Base-by-base conservation (phyloP, 2,888 invertebrate genomes). In the Xestia xanthographa region DNA sequence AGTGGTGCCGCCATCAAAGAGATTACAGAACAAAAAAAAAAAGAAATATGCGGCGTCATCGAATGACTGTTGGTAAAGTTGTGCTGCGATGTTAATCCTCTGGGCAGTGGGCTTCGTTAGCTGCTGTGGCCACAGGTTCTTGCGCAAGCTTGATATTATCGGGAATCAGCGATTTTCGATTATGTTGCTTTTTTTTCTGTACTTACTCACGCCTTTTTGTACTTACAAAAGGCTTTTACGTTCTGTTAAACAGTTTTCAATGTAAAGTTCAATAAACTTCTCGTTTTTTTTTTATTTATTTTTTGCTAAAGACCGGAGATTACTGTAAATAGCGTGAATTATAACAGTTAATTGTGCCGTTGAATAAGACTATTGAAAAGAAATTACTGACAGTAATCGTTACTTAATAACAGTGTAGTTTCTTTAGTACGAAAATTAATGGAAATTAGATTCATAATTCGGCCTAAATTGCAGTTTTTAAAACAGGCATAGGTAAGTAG, bases 1-100 rank as follows among this genome's bases (percentile, higher is more conserved):
- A 66, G 71, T 87, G 82, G 82, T 86, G 85, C 86, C 80, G 86
- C 88, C 92, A 91, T 91, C 91, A 92, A 90, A 90, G 89, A 91
- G 92, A 92, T 92, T 91, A 91, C 87, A 56, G 80, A 79, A 73
- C 53, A 78, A 79, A 87, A 79, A 80, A 34, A 34, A 72, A 62
- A 86, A 79, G 78, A 71, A 62, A 86, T 82, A 77, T 85, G 83
- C 84, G 56, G 65, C 79, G 85, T 89, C 88, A 88, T 85, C 79
- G 80, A 70, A 83, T 83, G 79, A 84, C 80, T 82, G 76, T 70
- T 77, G 71, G 86, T 66, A 82, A 79, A 76, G 83, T 70, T 82
- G 84, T 77, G 68, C 80, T 72, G 79, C 67, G 78, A 83, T 76
- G 85, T 73, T 89, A 89, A 90, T 89, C 90, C 88, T 84, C 87